These are phyloP conservation scores for Bacillus rossius DNA, from an alignment of 1,140 invertebrate genomes.

Conservation along the genomic window DNA sequence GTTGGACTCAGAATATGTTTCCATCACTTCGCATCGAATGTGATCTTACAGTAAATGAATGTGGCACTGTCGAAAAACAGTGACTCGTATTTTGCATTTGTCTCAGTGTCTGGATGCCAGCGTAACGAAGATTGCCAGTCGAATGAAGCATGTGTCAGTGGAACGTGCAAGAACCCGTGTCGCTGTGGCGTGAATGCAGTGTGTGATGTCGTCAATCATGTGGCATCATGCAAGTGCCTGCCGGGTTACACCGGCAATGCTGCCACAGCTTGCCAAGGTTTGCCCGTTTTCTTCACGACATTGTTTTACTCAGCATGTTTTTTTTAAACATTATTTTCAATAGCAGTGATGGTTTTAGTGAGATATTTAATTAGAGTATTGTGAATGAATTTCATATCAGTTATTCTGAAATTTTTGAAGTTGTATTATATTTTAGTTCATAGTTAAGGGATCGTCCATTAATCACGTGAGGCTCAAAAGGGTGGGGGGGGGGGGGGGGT, in stretches of 20 bases:
- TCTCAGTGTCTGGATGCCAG: constrained; percentile 58
- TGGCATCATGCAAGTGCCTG: constrained; percentile 68
- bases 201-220: constrained; percentile 69
- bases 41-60: constrained; percentile 2
- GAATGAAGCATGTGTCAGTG: constrained; percentile 67
- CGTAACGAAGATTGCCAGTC: constrained; percentile 60
- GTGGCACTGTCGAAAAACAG: too few relatives aligned
- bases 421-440: too few relatives aligned
- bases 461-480: too few relatives aligned
- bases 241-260: constrained; percentile 69
- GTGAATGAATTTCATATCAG: too few relatives aligned
- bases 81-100: constrained; percentile 11
- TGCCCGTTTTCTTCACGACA: too few relatives aligned
- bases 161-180: constrained; percentile 67
- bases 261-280: constrained; percentile 44
- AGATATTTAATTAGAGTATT: neutral
- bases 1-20: neutral
- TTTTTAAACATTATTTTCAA: too few relatives aligned
- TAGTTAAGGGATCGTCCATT: too few relatives aligned
- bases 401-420: too few relatives aligned
- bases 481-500: too few relatives aligned
- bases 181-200: constrained; percentile 67
- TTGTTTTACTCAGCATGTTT: too few relatives aligned
- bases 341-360: too few relatives aligned
- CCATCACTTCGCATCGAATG: constrained; percentile 6